A percentile compares a stretch with the other conserved stretches of the same genome.
These are phyloP conservation scores for Drosophila algonquin DNA, from an alignment of 2,888 invertebrate genomes.

Conservation along the genomic window DNA sequence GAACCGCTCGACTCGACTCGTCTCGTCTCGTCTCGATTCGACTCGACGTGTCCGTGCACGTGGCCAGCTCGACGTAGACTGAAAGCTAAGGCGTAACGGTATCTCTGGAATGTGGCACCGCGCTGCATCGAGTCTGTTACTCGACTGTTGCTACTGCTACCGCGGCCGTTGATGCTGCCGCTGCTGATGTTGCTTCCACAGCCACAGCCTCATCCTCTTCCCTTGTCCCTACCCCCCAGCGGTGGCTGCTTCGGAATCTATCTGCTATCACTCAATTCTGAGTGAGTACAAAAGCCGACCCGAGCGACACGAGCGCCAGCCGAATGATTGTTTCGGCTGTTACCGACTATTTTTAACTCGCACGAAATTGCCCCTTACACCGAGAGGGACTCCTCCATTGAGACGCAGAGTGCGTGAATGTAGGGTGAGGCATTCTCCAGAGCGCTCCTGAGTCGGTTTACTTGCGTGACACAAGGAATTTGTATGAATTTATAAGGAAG, in stretches of 20 bases:
- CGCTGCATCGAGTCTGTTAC: constrained; percentile 48
- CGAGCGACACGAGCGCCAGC: constrained; percentile 6
- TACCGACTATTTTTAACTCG: constrained; percentile 11
- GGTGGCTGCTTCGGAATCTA: constrained; percentile 14
- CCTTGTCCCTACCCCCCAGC: neutral
- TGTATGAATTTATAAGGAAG: too few species aligned
- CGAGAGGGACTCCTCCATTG: neutral
- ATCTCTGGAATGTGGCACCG: constrained; percentile 44
- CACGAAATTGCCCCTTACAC: neutral
- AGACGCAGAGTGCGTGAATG: neutral
- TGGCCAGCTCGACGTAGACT: constrained; percentile 73
- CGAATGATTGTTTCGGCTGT: constrained; percentile 9
- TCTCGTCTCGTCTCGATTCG: neutral
- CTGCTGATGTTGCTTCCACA: constrained; percentile 27
- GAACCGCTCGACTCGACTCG: constrained; percentile 7
- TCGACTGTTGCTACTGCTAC: constrained; percentile 43
- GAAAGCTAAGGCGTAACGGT: constrained; percentile 31
- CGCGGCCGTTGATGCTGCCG: constrained; percentile 7
- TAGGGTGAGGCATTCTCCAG: neutral
- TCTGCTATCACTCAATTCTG: constrained; percentile 20
- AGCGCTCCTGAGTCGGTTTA: neutral
- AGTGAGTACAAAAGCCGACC: constrained; percentile 24
- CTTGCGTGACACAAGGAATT: too few species aligned
- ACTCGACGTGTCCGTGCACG: constrained; percentile 67
- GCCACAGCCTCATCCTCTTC: constrained; percentile 4